Evolutionary conservation across 2,797 vertebrate genomes (phyloP), one percentile per base, ranked within the genome.

Genomic region (Tokudaia muenninki): DNA sequence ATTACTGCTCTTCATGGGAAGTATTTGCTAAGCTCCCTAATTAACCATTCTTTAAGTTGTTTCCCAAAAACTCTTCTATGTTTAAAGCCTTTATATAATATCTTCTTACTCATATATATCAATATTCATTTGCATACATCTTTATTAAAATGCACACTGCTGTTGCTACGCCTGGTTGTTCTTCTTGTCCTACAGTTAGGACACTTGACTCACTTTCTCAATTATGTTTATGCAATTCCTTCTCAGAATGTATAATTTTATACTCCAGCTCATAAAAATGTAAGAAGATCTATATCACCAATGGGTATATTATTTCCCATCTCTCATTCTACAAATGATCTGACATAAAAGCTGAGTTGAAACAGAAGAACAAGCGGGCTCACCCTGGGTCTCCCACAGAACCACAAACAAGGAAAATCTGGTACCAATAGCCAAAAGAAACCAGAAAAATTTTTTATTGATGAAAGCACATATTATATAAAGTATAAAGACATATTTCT

Each of bases 221-320:
- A n/a, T 89, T 92, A 24, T 82, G 6, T 87, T 92, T 87, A 78
- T 70, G 2, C 50, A 93, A 63, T 81, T 83, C 4, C 90, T 86
- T 78, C 57, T 94, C 86, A 75, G 72, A 74, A 1, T 75, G 0
- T 8, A 50, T 84, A 47, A 90, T 90, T 90, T 55, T 44, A 80
- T 50, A 31, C 0, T 79, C n/a, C 55, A 83, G 52, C 19, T 67
- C 52, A 6, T 83, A 24, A 61, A 61, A 84, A 90, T 10, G 55
- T 6, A 80, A 63, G 31, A 55, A 75, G 44, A 87, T 37, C 11
- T 59, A 24, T 67, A 29, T 37, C 16, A 52, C 29, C 83, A 26
- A 65, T 50, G 9, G 55, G 9, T 1, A 31, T n/a, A 77, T 57
- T 80, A 89, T 34, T 90, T 24, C 29, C n/a, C 11, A 47, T 37